Percentiles rank a stretch among this genome's conserved stretches.
Conservation (phyloP, 1,140 invertebrate species). For the Cyclina sinensis region DNA sequence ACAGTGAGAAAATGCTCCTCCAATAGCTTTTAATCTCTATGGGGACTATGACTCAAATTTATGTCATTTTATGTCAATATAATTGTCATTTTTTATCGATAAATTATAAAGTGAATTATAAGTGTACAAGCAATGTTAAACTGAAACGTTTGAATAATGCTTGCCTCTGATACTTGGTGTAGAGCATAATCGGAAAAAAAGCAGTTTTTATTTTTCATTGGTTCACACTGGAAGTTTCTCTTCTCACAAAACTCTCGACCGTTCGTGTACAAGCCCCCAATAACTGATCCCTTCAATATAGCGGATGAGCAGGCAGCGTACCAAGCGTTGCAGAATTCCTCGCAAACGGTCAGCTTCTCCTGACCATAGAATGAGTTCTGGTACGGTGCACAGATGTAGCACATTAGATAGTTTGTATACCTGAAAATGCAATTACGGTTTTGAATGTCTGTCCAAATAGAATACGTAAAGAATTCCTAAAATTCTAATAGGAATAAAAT, state of each 20-base stretch:
- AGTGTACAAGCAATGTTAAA: not conserved
- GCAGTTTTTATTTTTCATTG: constrained; percentile 77
- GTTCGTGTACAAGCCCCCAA: constrained; percentile 83
- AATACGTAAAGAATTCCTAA: too few relatives aligned
- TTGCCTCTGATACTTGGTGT: constrained; percentile 64
- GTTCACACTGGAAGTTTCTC: constrained; percentile 82
- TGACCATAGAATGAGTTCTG: constrained; percentile 85
- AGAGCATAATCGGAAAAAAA: constrained; percentile 79
- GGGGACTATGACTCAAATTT: too few relatives aligned
- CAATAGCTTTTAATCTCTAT: too few relatives aligned
- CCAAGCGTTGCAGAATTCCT: constrained; percentile 85
- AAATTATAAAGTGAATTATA: not conserved
- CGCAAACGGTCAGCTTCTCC: constrained; percentile 85
- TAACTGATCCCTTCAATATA: constrained; percentile 79
- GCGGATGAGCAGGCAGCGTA: constrained; percentile 78
- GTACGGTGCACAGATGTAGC: constrained; percentile 86
- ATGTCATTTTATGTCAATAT: too few relatives aligned
- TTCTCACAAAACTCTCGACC: constrained; percentile 85
- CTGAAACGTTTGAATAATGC: not conserved
- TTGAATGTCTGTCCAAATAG: too few relatives aligned
- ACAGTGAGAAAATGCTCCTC: too few relatives aligned
- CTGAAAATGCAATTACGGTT: too few relatives aligned
- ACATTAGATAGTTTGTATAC: constrained; percentile 87
- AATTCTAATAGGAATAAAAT: too few relatives aligned
- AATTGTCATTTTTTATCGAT: too few relatives aligned